phyloP scores from a whole-genome alignment of 2,888 invertebrate genomes.

The Nymphalis c-album region DNA sequence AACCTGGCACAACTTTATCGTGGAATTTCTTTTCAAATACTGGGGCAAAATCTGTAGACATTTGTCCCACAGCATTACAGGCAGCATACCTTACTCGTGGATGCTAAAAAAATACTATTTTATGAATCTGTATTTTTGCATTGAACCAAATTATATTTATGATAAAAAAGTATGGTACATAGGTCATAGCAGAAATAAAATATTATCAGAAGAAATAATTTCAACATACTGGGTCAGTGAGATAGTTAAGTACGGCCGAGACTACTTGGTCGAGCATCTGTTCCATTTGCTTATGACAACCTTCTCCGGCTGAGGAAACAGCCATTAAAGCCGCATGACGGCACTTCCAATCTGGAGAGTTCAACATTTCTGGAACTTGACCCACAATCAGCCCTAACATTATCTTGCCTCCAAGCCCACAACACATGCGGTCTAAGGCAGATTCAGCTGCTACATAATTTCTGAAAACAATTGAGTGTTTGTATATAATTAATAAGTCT shows the following conservation, averaged over 20 bases:
- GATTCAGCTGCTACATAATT: slow-evolving; percentile 98
- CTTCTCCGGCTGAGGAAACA: slow-evolving; percentile 98
- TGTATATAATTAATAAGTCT: not conserved
- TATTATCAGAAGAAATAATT: not conserved
- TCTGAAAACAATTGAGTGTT: slow-evolving; percentile 69
- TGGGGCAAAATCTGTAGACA: slow-evolving; percentile 99
- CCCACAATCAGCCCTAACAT: slow-evolving; percentile 94
- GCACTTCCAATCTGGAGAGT: slow-evolving; percentile 90
- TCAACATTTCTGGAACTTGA: slow-evolving; percentile 93
- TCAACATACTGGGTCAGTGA: slow-evolving; percentile 88
- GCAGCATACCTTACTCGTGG: slow-evolving; percentile 97
- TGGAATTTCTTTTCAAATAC: slow-evolving; percentile 99
- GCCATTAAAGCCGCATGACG: slow-evolving; percentile 99
- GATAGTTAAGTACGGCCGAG: slow-evolving; percentile 92
- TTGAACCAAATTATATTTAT: too few relatives aligned
- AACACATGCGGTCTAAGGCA: slow-evolving; percentile 97
- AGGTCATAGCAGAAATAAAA: too few relatives aligned
- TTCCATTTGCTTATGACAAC: slow-evolving; percentile 99
- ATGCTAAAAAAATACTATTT: slow-evolving; percentile 79
- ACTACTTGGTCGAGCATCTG: slow-evolving; percentile 95
- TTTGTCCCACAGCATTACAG: slow-evolving; percentile 99
- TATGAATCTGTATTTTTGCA: not conserved
- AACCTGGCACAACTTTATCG: slow-evolving; percentile 94
- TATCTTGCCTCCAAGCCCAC: slow-evolving; percentile 95
- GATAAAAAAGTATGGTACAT: too few relatives aligned